Conservation (phyloP, 2,888 invertebrate genomes). For the Phrixothrix hirtus region DNA sequence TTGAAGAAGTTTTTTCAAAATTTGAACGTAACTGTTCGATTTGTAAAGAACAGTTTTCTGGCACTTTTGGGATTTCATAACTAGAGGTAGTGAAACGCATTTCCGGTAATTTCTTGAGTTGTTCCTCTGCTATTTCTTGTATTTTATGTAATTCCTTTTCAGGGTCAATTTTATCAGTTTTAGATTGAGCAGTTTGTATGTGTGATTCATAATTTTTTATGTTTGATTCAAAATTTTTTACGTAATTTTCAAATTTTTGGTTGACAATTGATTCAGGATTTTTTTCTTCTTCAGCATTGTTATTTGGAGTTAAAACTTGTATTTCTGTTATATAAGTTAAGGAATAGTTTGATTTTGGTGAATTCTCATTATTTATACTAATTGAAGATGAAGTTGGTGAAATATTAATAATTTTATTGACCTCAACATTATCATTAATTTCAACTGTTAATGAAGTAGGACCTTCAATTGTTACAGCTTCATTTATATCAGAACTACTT, state of each 20-base stretch:
- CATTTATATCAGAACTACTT: not conserved
- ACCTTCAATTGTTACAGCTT: conserved; percentile 39
- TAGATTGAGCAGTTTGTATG: conserved; percentile 35
- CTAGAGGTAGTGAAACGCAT: conserved; percentile 68
- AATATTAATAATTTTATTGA: not conserved
- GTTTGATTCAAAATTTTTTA: conserved; percentile 48
- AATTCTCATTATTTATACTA: conserved; percentile 24
- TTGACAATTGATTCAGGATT: conserved; percentile 43
- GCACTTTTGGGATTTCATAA: conserved; percentile 61
- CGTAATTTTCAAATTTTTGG: conserved; percentile 52
- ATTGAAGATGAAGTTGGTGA: not conserved
- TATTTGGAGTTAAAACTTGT: conserved; percentile 65
- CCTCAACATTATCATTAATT: conserved; percentile 31
- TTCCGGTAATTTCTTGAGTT: conserved; percentile 56
- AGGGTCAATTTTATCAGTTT: conserved; percentile 41
- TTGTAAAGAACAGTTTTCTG: conserved; percentile 60
- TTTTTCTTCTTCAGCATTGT: conserved; percentile 36
- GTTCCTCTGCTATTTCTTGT: conserved; percentile 53
- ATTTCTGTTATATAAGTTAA: conserved; percentile 74
- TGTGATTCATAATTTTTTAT: conserved; percentile 45
- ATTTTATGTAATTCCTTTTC: conserved; percentile 52
- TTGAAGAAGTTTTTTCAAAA: conserved; percentile 57
- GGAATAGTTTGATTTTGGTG: conserved; percentile 45
- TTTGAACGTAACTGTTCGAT: conserved; percentile 58
- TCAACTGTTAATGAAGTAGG: conserved; percentile 45